Percentiles rank a stretch among this genome's conserved stretches.
Evolutionary conservation across 2,888 invertebrate species (phyloP).

Genomic region (Drosophila lacicola): DNA sequence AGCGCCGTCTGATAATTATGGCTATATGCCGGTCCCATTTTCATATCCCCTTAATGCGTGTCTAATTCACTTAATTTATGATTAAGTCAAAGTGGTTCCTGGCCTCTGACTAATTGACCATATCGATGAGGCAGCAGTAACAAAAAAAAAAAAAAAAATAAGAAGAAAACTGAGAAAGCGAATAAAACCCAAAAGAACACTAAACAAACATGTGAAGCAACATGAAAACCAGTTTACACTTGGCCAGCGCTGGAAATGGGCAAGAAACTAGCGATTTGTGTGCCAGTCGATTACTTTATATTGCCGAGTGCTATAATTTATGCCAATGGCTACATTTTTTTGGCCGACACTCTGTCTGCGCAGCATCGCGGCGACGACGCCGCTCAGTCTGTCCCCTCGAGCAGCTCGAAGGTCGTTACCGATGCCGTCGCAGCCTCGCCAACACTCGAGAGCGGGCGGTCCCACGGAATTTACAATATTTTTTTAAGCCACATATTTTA

Average conservation of each 20-base stretch:
- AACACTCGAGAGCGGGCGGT: conserved; percentile 3
- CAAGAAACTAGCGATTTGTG: conserved; percentile 71
- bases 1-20: conserved; percentile 31
- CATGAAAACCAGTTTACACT: conserved; percentile 69
- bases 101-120: conserved; percentile 75
- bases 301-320: conserved; percentile 69
- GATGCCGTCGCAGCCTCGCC: conserved; percentile 32
- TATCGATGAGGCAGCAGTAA: conserved; percentile 38
- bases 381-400: conserved; percentile 68
- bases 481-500: conserved; percentile 51
- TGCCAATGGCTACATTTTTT: conserved; percentile 65
- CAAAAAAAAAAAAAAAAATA: not conserved
- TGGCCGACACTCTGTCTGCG: conserved; percentile 70
- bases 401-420: conserved; percentile 60
- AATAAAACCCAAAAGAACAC: conserved; percentile 24
- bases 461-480: conserved; percentile 1
- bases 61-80: conserved; percentile 68
- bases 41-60: conserved; percentile 57
- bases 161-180: conserved; percentile 8
- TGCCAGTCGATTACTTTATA: conserved; percentile 72
- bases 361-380: conserved; percentile 51
- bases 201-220: conserved; percentile 18
- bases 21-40: conserved; percentile 25
- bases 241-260: conserved; percentile 46
- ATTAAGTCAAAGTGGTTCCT: conserved; percentile 62